These are phyloP conservation scores for Nycticebus coucang DNA, from an alignment of 2,113 vertebrate genomes.

Conservation along the genomic window DNA sequence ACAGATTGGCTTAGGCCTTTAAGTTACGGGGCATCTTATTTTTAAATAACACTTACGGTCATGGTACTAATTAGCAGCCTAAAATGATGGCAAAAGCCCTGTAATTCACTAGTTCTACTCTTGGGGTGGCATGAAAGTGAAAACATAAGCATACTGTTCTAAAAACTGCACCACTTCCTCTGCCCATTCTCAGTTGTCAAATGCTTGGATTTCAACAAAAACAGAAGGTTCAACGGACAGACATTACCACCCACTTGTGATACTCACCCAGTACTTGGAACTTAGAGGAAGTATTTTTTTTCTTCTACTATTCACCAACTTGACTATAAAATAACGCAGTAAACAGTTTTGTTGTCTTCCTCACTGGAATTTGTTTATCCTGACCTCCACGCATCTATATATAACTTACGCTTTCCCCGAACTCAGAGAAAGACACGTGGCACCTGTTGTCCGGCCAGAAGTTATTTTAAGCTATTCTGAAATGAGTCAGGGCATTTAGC, in stretches of 20 bases:
- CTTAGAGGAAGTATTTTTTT: background rate
- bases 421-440: conserved; percentile 86
- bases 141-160: conserved; percentile 23
- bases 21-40: background rate
- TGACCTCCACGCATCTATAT: conserved; percentile 83
- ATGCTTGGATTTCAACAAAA: background rate
- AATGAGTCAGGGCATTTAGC: conserved; percentile 89
- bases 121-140: background rate
- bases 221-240: background rate
- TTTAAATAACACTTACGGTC: background rate
- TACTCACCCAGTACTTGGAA: background rate
- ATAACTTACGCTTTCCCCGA: conserved; percentile 84
- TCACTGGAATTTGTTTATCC: conserved; percentile 35
- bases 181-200: background rate
- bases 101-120: background rate
- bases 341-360: conserved; percentile 32
- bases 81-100: background rate
- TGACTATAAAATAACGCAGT: background rate
- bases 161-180: background rate
- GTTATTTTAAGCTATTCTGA: conserved; percentile 93
- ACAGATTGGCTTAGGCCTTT: background rate
- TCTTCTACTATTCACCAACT: background rate
- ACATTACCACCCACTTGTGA: background rate
- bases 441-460: conserved; percentile 92
- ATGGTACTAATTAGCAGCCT: background rate